Percentiles rank a stretch among this genome's conserved stretches.
phyloP scores from a whole-genome alignment of 2,113 vertebrate species.

The Sinocyclocheilus anshuiensis region DNA sequence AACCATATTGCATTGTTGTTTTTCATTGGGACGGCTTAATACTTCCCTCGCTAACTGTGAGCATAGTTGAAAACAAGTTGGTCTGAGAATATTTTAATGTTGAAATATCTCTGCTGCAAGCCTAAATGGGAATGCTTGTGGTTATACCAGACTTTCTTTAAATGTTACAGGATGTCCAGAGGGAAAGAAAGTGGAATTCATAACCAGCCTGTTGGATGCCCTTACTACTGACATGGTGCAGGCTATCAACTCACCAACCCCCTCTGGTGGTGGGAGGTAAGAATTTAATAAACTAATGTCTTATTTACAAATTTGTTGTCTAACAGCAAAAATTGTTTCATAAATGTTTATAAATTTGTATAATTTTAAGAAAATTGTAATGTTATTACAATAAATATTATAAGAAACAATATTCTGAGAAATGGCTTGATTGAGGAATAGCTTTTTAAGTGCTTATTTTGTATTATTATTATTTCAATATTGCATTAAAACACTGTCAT shows the following conservation, averaged over 20 bases:
- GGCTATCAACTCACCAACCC: constrained; percentile 94
- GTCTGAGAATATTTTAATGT: background rate
- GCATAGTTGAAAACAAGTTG: background rate
- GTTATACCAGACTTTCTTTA: background rate
- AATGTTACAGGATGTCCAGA: constrained; percentile 89
- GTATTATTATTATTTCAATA: too few relatives aligned
- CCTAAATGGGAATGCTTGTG: background rate
- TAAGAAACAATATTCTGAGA: background rate
- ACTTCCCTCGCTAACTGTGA: background rate
- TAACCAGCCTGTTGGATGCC: constrained; percentile 95
- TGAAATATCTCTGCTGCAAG: constrained; percentile 20
- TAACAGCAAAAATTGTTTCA: background rate
- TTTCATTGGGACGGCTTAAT: background rate
- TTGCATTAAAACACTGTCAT: too few relatives aligned
- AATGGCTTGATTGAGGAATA: background rate
- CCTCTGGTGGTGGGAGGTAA: constrained; percentile 96
- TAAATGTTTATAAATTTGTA: background rate
- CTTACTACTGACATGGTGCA: constrained; percentile 99
- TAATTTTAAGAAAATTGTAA: background rate
- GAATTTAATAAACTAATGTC: constrained; percentile 54
- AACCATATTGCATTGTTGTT: background rate
- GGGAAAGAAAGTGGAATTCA: constrained; percentile 96
- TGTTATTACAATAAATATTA: background rate
- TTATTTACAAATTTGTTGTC: background rate
- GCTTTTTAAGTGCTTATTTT: background rate